Conservation (phyloP, 2,888 invertebrate genomes). For the Acleris cristana region DNA sequence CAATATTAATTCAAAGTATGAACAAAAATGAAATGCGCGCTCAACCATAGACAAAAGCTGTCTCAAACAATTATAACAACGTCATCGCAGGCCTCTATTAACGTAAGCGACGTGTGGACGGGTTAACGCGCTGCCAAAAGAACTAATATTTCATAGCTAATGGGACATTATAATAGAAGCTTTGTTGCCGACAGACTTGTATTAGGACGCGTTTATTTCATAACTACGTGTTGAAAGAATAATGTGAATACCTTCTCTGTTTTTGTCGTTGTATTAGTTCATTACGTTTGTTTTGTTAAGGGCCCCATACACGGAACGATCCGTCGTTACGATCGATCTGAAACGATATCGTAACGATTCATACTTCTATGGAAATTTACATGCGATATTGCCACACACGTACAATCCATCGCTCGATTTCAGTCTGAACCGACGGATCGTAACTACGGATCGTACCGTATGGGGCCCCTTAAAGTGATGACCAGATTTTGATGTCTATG, state of each 20-base stretch:
- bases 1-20: no score
- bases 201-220: slow-evolving; percentile 16
- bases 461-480: no score
- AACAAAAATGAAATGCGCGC: not conserved
- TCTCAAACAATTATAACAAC: slow-evolving; percentile 10
- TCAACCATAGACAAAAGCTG: not conserved
- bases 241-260: not conserved
- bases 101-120: slow-evolving; percentile 18
- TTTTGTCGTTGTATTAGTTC: not conserved
- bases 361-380: no score
- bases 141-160: slow-evolving; percentile 34
- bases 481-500: not conserved
- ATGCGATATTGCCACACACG: no score
- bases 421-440: no score
- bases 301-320: no score
- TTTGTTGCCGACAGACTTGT: slow-evolving; percentile 27
- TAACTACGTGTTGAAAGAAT: not conserved
- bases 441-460: no score
- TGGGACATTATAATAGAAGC: slow-evolving; percentile 33
- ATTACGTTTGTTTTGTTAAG: not conserved
- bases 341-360: no score
- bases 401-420: no score
- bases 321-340: no score
- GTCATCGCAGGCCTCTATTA: slow-evolving; percentile 4
- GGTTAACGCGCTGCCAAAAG: slow-evolving; percentile 22